Evolutionary conservation across 23 tunicate genomes (phyloP).

Genomic region (Diplosoma virens): DNA sequence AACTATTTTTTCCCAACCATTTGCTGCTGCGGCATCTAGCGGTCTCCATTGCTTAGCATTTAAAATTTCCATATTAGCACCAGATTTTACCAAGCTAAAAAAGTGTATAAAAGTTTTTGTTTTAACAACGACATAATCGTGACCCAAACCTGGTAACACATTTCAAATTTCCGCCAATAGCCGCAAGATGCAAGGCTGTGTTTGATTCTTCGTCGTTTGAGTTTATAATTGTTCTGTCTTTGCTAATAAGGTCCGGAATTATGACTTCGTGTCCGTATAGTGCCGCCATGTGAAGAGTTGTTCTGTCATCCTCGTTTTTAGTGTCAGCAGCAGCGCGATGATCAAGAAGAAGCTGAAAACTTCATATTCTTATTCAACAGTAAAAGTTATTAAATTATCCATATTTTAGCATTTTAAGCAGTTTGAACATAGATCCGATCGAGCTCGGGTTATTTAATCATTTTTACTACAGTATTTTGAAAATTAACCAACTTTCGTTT

Average conservation of each 20-base stretch:
- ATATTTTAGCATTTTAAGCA: too few species aligned
- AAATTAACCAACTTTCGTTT: too few species aligned
- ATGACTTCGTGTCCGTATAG: slow-evolving; percentile 73
- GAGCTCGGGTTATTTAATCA: too few species aligned
- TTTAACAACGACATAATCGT: background rate
- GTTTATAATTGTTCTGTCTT: slow-evolving; percentile 74
- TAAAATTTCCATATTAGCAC: slow-evolving; percentile 81
- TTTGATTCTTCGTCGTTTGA: slow-evolving; percentile 91
- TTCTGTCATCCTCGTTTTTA: slow-evolving; percentile 93
- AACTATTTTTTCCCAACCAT: slow-evolving; percentile 82
- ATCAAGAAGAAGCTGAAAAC: slow-evolving; percentile 61
- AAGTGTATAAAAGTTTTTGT: background rate
- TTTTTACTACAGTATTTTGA: too few species aligned
- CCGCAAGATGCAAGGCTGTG: slow-evolving; percentile 91
- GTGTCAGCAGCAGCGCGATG: slow-evolving; percentile 85
- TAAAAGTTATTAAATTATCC: too few species aligned
- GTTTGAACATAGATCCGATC: too few species aligned
- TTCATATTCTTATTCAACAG: too few species aligned
- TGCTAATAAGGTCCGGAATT: slow-evolving; percentile 64
- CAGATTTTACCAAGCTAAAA: slow-evolving; percentile 71
- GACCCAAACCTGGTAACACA: slow-evolving; percentile 27
- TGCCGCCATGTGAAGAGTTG: slow-evolving; percentile 97
- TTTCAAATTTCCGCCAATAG: slow-evolving; percentile 84
- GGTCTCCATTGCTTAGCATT: slow-evolving; percentile 97
- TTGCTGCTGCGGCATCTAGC: slow-evolving; percentile 86